Base-by-base conservation (phyloP, 53 echinoderm and acorn worm species). In the Paelopatides confundens region DNA sequence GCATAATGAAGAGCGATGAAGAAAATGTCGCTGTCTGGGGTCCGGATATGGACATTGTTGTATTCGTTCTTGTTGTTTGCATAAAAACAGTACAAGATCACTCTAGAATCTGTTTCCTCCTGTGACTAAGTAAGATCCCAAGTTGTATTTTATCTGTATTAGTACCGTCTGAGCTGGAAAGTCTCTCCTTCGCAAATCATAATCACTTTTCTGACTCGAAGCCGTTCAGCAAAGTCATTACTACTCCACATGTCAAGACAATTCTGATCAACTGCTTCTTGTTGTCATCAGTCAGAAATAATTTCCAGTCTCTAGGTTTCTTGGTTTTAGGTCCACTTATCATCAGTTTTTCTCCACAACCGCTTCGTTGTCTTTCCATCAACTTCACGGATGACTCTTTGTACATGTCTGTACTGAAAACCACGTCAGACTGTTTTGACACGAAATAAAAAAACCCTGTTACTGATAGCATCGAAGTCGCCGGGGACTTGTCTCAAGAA, bases 71-170 rank as follows among this genome's bases (percentile, higher is more conserved):
- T 39, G 63, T 63, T 83, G n/a, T n/a, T n/a, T n/a, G 84, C 84
- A 64, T 83, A 83, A 29, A 5, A 33, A 83, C 84, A 83, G 63
- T 83, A 83, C 63, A 83, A 14, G 26, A 83, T 64, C 32, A 83
- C 65, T 64, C 84, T 26, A 63, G 84, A 63, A 83, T 83, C 84
- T 62, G 84, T 83, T 36, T 83, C 84, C 63, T 83, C 84, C 84
- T 83, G 84, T n/a, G n/a, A n/a, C n/a, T n/a, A n/a, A n/a, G n/a
- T n/a, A n/a, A n/a, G n/a, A n/a, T n/a, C n/a, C n/a, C n/a, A n/a
- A n/a, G n/a, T n/a, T n/a, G n/a, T n/a, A n/a, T n/a, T n/a, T n/a
- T n/a, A n/a, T n/a, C n/a, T n/a, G n/a, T n/a, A n/a, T n/a, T n/a
- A n/a, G n/a, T n/a, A n/a, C n/a, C n/a, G n/a, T n/a, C n/a, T n/a